A percentile compares a stretch with the other conserved stretches of the same genome.
phyloP scores from a whole-genome alignment of 2,113 vertebrate species.

The Chaetodon trifascialis region DNA sequence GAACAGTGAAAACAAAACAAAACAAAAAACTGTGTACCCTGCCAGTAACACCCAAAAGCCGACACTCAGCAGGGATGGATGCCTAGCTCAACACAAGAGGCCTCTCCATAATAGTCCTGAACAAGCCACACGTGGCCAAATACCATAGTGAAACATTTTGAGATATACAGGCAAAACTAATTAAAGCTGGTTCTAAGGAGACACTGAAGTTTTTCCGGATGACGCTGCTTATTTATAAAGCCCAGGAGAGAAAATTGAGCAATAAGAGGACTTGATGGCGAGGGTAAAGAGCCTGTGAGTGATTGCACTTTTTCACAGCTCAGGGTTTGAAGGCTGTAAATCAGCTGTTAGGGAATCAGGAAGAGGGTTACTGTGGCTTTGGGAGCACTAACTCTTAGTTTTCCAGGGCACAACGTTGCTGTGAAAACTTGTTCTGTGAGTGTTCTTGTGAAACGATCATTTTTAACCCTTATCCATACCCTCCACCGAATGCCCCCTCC shows the following conservation, averaged over 20 bases:
- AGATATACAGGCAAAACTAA: conserved; percentile 69
- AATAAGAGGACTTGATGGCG: conserved; percentile 60
- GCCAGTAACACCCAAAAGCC: conserved; percentile 17
- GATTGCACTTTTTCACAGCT: conserved; percentile 78
- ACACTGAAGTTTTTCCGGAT: conserved; percentile 65
- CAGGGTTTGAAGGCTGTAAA: conserved; percentile 75
- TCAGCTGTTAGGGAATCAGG: conserved; percentile 76
- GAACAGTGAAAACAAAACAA: conserved; percentile 23
- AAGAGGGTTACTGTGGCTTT: conserved; percentile 76
- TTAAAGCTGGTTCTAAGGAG: conserved; percentile 68
- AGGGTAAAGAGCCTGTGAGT: conserved; percentile 75
- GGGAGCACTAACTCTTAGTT: conserved; percentile 79
- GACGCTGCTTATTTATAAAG: conserved; percentile 77
- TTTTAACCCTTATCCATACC: conserved; percentile 55
- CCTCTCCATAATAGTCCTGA: conserved; percentile 33
- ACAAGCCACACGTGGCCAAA: conserved; percentile 54
- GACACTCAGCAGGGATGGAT: conserved; percentile 8
- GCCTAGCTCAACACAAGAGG: conserved; percentile 34
- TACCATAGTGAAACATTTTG: conserved; percentile 67
- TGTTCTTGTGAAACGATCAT: conserved; percentile 82
- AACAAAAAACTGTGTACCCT: conserved; percentile 29
- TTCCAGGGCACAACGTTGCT: conserved; percentile 63
- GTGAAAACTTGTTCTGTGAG: conserved; percentile 79
- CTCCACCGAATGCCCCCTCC: conserved; percentile 15
- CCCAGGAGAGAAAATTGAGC: conserved; percentile 71